A percentile compares a stretch with the other conserved stretches of the same genome.
phyloP scores from a whole-genome alignment of 1,140 invertebrate genomes.

The Drosophila equinoxialis region DNA sequence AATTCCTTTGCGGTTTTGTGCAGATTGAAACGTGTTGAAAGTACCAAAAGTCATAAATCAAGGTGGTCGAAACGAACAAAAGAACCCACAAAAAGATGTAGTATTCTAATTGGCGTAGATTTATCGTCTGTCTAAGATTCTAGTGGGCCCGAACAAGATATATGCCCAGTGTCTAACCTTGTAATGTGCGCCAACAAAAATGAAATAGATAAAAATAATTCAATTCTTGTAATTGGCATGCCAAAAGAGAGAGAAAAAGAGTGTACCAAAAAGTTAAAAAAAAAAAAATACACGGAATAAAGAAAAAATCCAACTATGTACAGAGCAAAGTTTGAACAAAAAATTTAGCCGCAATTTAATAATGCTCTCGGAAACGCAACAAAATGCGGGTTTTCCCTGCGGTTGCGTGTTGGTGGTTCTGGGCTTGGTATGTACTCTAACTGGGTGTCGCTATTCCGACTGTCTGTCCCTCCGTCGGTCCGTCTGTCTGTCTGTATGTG shows the following conservation, averaged over 20 bases:
- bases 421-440: slow-evolving; percentile 2
- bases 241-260: neutral
- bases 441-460: neutral
- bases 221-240: slow-evolving; percentile 60
- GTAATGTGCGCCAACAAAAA: neutral
- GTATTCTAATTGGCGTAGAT: slow-evolving; percentile 73
- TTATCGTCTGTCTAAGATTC: slow-evolving; percentile 54
- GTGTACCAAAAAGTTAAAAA: neutral
- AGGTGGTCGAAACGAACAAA: slow-evolving; percentile 18
- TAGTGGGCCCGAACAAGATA: slow-evolving; percentile 59
- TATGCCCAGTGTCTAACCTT: slow-evolving; percentile 29
- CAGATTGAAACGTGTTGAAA: slow-evolving; percentile 68
- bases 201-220: slow-evolving; percentile 28
- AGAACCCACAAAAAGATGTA: slow-evolving; percentile 22
- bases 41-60: slow-evolving; percentile 50
- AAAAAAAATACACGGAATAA: too few species aligned
- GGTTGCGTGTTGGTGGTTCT: slow-evolving; percentile 45
- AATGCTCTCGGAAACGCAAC: slow-evolving; percentile 47
- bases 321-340: slow-evolving; percentile 19
- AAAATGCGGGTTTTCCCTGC: slow-evolving; percentile 43
- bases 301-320: slow-evolving; percentile 12
- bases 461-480: neutral
- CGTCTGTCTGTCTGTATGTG: neutral
- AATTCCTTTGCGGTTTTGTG: slow-evolving; percentile 24
- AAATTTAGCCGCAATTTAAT: slow-evolving; percentile 56